Evolutionary conservation across 2,888 invertebrate genomes (phyloP).

Genomic region (Ennomos erosarius): DNA sequence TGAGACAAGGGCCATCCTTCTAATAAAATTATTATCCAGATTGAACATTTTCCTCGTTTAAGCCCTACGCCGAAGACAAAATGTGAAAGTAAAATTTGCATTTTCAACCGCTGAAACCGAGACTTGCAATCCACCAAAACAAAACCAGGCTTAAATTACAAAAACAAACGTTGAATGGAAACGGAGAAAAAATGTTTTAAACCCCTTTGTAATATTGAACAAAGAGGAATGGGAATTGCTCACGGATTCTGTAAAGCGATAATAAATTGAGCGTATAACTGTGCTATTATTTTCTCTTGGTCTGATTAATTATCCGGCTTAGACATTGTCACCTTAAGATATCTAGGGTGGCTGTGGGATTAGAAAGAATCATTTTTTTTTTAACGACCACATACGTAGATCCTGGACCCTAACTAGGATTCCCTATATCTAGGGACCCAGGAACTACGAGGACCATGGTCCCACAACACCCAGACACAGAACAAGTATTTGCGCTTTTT

Average conservation of each 20-base stretch:
- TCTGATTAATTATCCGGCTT: conserved; percentile 53
- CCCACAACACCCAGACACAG: no score
- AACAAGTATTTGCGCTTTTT: no score
- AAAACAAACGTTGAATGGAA: conserved; percentile 39
- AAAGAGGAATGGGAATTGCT: conserved; percentile 57
- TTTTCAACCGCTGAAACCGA: conserved; percentile 33
- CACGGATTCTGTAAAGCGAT: conserved; percentile 53
- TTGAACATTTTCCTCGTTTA: conserved; percentile 10
- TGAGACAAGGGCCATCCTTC: neutral
- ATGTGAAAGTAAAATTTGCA: conserved; percentile 32
- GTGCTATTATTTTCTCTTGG: conserved; percentile 53
- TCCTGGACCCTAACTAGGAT: no score
- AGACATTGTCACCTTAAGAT: conserved; percentile 42
- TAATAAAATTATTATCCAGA: conserved; percentile 4
- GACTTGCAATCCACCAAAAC: conserved; percentile 35
- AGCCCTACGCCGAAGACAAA: conserved; percentile 17
- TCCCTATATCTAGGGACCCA: no score
- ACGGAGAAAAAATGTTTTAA: conserved; percentile 45
- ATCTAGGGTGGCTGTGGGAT: conserved; percentile 18
- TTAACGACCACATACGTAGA: no score
- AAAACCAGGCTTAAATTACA: conserved; percentile 36
- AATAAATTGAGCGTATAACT: conserved; percentile 62
- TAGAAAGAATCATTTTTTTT: no score
- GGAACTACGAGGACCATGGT: no score
- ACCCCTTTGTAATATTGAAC: conserved; percentile 59